These are phyloP conservation scores for Oplegnathus fasciatus DNA, from an alignment of 2,113 vertebrate species.

Conservation along the genomic window DNA sequence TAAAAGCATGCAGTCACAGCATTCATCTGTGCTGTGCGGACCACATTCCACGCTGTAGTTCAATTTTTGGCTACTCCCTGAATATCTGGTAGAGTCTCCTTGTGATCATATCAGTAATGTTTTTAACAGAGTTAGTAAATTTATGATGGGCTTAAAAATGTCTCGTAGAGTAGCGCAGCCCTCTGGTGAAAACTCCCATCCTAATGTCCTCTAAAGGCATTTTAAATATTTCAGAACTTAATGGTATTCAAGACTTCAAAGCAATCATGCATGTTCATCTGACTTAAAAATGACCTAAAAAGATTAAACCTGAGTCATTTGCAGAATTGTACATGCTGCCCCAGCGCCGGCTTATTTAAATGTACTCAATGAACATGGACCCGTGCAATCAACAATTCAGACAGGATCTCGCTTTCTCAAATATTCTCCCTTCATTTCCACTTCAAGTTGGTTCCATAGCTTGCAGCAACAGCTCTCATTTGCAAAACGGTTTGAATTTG, in stretches of 20 bases:
- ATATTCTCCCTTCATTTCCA: constrained; percentile 17
- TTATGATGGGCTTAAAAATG: constrained; percentile 22
- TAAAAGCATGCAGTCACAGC: constrained; percentile 30
- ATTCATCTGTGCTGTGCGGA: not conserved
- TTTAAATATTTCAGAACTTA: constrained; percentile 67
- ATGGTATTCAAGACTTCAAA: constrained; percentile 43
- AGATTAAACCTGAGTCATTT: constrained; percentile 52
- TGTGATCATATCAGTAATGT: constrained; percentile 9
- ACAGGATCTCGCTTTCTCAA: not conserved
- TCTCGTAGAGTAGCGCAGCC: not conserved
- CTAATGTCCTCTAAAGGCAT: constrained; percentile 49
- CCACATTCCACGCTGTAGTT: constrained; percentile 9
- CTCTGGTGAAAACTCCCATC: constrained; percentile 19
- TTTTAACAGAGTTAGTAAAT: constrained; percentile 13
- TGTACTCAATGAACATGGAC: not conserved
- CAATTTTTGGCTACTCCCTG: constrained; percentile 1
- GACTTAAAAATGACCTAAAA: constrained; percentile 29
- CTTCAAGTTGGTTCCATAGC: not conserved
- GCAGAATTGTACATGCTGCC: constrained; percentile 23
- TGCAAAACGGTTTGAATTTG: not conserved
- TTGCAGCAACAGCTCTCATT: constrained; percentile 7
- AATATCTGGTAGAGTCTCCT: constrained; percentile 5
- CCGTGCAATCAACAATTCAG: constrained; percentile 24
- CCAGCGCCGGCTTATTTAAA: constrained; percentile 12
- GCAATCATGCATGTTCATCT: constrained; percentile 50